These are phyloP conservation scores for Muraenolepis orangiensis DNA, from an alignment of 2,797 vertebrate species.

Conservation along the genomic window DNA sequence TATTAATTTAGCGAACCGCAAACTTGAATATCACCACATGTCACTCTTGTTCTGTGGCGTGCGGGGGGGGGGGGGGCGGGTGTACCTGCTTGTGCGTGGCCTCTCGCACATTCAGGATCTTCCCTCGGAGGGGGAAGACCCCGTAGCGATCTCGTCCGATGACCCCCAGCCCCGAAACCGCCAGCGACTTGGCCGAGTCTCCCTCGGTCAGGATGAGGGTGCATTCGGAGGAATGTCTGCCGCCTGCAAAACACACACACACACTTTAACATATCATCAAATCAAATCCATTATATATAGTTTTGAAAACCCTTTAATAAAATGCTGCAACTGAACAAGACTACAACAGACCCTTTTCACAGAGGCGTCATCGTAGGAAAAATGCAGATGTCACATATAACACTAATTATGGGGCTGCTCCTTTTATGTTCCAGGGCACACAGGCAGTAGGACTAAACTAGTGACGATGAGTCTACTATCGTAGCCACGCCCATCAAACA, in stretches of 20 bases:
- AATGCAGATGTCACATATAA: background rate
- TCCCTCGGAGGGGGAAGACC: conserved; percentile 87
- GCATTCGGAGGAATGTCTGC: conserved; percentile 95
- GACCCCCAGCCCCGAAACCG: conserved; percentile 85
- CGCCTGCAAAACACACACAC: conserved; percentile 71
- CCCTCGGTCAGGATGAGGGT: conserved; percentile 88
- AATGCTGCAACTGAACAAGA: too few relatives aligned
- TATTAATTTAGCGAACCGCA: too few relatives aligned
- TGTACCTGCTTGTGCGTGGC: conserved; percentile 87
- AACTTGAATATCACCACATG: too few relatives aligned
- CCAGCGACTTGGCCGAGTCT: conserved; percentile 87
- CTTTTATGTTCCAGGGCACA: background rate
- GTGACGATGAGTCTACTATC: background rate
- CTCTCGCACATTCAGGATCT: conserved; percentile 89
- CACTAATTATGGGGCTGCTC: background rate
- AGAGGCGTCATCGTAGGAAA: too few relatives aligned
- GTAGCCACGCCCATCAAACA: background rate
- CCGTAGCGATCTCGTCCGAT: conserved; percentile 86
- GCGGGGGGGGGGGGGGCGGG: background rate
- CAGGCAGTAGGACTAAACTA: background rate
- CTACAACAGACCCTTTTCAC: too few relatives aligned
- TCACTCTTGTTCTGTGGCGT: background rate
- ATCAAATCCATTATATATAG: background rate
- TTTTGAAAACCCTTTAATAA: background rate
- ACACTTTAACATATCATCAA: background rate